Conservation (phyloP, 53 echinoderm and acorn worm genomes). For the Stichopus horrens region DNA sequence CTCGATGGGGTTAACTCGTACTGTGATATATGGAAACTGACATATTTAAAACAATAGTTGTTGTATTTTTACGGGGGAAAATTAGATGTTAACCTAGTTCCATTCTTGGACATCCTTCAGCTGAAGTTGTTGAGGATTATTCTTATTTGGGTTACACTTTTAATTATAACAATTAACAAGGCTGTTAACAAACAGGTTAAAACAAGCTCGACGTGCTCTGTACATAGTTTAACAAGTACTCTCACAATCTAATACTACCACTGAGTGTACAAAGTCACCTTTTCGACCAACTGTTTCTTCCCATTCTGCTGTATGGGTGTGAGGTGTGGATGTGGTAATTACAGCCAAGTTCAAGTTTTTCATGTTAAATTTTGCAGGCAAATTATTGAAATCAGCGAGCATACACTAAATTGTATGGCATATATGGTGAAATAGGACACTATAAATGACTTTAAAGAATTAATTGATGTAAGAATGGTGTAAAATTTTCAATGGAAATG, state of each 20-base stretch:
- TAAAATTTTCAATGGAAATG: not conserved
- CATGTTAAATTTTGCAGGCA: not conserved
- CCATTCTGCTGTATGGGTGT: not conserved
- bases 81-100: not conserved
- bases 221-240: not conserved
- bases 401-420: not conserved
- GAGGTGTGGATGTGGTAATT: not conserved
- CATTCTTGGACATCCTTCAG: not conserved
- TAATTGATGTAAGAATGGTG: not conserved
- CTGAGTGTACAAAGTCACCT: not conserved
- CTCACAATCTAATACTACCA: not conserved
- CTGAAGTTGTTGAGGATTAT: not conserved
- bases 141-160: not conserved
- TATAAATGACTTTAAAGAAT: not conserved
- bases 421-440: not conserved
- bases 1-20: not conserved
- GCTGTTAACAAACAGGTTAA: not conserved
- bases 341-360: not conserved
- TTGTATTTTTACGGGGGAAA: not conserved
- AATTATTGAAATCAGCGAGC: not conserved
- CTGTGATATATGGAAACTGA: not conserved
- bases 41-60: not conserved
- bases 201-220: not conserved
- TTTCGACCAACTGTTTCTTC: not conserved
- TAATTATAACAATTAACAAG: not conserved